Base-by-base conservation (phyloP, 2,113 vertebrate species). In the Ahaetulla prasina region DNA sequence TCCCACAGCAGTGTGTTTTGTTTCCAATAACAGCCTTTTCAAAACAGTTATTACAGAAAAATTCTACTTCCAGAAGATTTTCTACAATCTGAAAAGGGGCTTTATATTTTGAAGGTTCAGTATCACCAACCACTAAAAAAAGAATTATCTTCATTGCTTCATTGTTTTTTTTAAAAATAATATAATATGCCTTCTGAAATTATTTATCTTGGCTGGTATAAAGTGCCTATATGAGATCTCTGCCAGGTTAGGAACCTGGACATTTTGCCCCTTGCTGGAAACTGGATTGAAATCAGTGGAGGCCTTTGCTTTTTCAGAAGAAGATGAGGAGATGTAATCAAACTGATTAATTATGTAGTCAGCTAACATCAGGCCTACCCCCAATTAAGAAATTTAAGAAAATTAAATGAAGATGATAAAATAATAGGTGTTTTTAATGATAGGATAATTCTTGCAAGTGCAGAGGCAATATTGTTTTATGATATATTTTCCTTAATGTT, bases 381-480 rank as follows among this genome's bases (percentile, higher is more conserved):
- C 35, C 14, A 39, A 80, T 80, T 80, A 80, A 80, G n/a, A 39
- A 80, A 39, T 3, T 80, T 74, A 20, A 80, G 35, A 39, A 80
- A 60, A 53, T 91, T 86, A 85, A 90, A 84, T 52, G 47, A 90
- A 52, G 57, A 43, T 90, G 35, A n/a, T 45, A 11, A 50, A 63
- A 68, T 16, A 35, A 68, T 27, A 27, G 25, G 47, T 14, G 23
- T 84, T 85, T 84, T 91, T 84, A 54, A 54, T 60, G 54, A 50
- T 60, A 86, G 49, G 39, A 39, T 88, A 53, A 88, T 55, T 16
- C 22, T 92, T 45, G 50, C 49, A 92, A 92, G 39, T 54, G 52
- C 60, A 88, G 86, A 88, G 49, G 45, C 60, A 88, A 92, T 68
- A 53, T 74, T 74, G 43, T 92, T 92, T 74, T 80, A 92, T 92